Evolutionary conservation across 2,888 invertebrate species (phyloP).

Genomic region (Ligdia adustata): DNA sequence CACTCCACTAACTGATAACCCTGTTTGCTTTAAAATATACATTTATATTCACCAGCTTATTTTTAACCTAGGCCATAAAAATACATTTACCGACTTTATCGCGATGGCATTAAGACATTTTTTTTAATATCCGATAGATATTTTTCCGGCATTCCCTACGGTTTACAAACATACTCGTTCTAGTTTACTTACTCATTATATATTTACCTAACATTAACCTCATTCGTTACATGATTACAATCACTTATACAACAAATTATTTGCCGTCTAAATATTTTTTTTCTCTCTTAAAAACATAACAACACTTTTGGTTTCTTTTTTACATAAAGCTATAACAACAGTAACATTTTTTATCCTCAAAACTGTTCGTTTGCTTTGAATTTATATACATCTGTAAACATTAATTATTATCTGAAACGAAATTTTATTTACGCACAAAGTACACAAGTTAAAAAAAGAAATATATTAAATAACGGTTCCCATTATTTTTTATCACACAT

Average conservation of each 20-base stretch:
- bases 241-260: conserved; percentile 32
- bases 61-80: conserved; percentile 6
- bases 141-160: conserved; percentile 1
- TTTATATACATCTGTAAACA: conserved; percentile 60
- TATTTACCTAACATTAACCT: conserved; percentile 32
- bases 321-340: conserved; percentile 82
- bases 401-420: conserved; percentile 38
- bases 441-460: conserved; percentile 64
- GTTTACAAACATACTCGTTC: conserved; percentile 17
- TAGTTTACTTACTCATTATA: conserved; percentile 18
- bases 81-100: neutral
- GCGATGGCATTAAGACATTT: neutral
- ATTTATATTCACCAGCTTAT: neutral
- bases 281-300: conserved; percentile 78
- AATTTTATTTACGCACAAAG: conserved; percentile 49
- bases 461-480: conserved; percentile 55
- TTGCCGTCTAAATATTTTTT: conserved; percentile 45
- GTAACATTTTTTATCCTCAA: conserved; percentile 70
- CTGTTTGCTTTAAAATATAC: neutral
- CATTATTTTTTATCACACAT: conserved; percentile 40
- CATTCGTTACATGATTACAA: conserved; percentile 38
- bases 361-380: conserved; percentile 62
- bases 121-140: neutral
- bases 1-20: too few species aligned
- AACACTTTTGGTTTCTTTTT: conserved; percentile 78